Evolutionary conservation across 2,113 vertebrate species (phyloP), one percentile per base, ranked within the genome.

Genomic region (Buteo buteo): DNA sequence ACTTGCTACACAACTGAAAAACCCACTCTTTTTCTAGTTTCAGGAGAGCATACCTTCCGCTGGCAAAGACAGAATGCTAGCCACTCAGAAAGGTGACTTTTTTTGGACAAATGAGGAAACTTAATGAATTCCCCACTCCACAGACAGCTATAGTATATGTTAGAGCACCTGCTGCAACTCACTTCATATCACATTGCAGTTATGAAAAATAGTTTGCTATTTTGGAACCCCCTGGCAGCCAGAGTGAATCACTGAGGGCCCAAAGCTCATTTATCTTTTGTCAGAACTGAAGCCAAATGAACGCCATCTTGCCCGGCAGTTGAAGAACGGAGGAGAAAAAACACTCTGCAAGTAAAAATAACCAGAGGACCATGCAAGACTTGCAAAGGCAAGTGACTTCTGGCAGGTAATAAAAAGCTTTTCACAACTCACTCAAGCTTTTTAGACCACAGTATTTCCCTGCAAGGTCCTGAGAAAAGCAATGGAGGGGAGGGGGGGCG

Each of bases 141-240:
- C 98, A 98, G 98, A 97, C 98, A 91, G 98, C 98, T 96, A 98
- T 98, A 98, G 99, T 99, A 97, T 99, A 98, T 98, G 98, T 97
- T 98, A 98, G 98, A 95, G 96, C 98, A 98, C 99, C 99, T 99
- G 99, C 98, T 98, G 98, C 99, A 98, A 98, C 98, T 98, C 98
- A 98, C 98, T 99, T 98, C 98, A 97, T 98, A 99, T 99, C 99
- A 99, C 99, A 98, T 99, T 98, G 99, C 98, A 98, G 98, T 98
- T 98, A 99, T 99, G 99, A 99, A 99, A 99, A 99, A 99, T 99
- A 99, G 99, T 99, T 99, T 99, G 99, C 99, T 99, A 99, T 99
- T 99, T 99, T 99, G 98, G 99, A 99, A 99, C 98, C 99, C 99
- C 99, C 99, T 99, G 99, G 99, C 99, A 99, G 99, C 99, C 98